These are phyloP conservation scores for Semibalanus balanoides DNA, from an alignment of 1,140 invertebrate genomes.

Conservation along the genomic window DNA sequence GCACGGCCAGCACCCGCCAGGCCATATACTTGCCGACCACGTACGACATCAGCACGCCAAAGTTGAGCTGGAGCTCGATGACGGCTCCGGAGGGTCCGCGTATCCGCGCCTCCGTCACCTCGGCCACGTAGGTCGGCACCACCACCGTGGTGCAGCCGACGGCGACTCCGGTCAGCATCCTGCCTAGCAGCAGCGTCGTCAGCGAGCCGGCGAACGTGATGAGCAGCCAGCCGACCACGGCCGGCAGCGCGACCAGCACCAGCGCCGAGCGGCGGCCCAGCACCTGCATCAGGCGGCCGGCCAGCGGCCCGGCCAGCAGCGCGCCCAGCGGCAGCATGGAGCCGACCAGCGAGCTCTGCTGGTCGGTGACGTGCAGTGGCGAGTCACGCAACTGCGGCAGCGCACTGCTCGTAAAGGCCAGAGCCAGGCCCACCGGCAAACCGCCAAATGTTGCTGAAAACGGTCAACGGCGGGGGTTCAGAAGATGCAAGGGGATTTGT, in stretches of 20 bases:
- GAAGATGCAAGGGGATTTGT: too few species aligned
- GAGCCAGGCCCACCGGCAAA: not conserved
- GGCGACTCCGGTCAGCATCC: not conserved
- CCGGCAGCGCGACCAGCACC: not conserved
- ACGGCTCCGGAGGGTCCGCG: slow-evolving; percentile 10
- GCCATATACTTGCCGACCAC: not conserved
- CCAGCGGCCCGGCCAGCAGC: not conserved
- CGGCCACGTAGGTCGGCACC: slow-evolving; percentile 11
- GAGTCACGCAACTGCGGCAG: not conserved
- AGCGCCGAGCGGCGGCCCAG: not conserved
- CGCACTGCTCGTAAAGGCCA: not conserved
- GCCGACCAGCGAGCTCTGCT: not conserved
- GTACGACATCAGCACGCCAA: not conserved
- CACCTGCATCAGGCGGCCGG: not conserved
- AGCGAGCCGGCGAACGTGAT: not conserved
- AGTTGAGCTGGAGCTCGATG: not conserved
- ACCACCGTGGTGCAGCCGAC: slow-evolving; percentile 7
- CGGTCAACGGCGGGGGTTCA: too few species aligned
- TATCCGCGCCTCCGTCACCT: slow-evolving; percentile 5
- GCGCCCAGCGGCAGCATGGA: not conserved
- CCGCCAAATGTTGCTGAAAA: not conserved
- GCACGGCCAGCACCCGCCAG: not conserved
- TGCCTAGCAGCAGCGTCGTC: not conserved
- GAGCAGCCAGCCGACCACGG: not conserved
- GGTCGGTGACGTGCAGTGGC: not conserved